Base-by-base conservation (phyloP, 2,888 invertebrate species). In the Ophion slaviceki region DNA sequence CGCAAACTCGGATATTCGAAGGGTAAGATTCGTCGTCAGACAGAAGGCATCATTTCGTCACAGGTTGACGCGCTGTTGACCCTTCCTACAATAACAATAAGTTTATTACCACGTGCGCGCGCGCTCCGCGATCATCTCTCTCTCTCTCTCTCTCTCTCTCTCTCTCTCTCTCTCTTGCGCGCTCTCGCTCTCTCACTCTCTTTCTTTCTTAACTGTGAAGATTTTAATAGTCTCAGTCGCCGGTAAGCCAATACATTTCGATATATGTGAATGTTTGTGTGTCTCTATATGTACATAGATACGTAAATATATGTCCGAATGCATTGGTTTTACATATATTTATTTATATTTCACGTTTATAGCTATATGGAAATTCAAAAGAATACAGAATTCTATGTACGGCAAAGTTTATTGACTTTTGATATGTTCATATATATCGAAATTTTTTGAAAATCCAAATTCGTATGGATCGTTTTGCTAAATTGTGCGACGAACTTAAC, bases 61-160 rank as follows among this genome's bases (percentile, higher is more conserved):
- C 28, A 20, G 70, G 53, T 66, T 62, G n/a, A 70, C 62, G 64
- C 82, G 82, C 66, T 70, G 66, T 77, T 82, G 77, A 82, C 72
- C 82, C 72, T 78, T 78, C 59, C 71, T 67, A 47, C 67, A 20
- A 24, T 78, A 61, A 40, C 74, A 74, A 79, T 40, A 40, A 68
- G 59, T 83, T 74, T 62, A 74, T 79, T 68, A 79, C 83, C 83
- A 83, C 83, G 83, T 83, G 83, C 74, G 78, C 68, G 24, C 53
- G 72, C 80, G 70, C 72, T 82, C 71, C 59, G 79, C 74, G 78
- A 79, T 14, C 47, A 24, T 24, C 24, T 24, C 24, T 24, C 24
- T 24, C 24, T 24, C 24, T 24, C 24, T 24, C 24, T 24, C 24
- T 24, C 24, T 24, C 24, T 24, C 24, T 24, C 24, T 24, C 24